These are phyloP conservation scores for Triops cancriformis DNA, from an alignment of 1,140 invertebrate genomes.

Conservation along the genomic window DNA sequence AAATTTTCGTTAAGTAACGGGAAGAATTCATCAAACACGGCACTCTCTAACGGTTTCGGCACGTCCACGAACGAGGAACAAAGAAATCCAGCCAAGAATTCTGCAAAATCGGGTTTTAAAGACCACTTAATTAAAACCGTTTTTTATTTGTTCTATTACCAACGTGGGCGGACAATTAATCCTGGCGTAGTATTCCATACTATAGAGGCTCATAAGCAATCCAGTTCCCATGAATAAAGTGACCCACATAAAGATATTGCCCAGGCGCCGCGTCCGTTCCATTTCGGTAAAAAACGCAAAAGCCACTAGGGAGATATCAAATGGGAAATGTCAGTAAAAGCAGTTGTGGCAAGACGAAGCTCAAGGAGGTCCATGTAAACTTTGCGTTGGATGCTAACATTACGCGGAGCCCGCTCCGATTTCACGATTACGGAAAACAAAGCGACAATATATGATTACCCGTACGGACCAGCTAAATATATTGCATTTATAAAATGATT, in stretches of 20 bases:
- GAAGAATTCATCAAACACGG: background rate
- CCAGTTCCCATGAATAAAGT: slow-evolving; percentile 66
- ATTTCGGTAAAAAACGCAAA: slow-evolving; percentile 47
- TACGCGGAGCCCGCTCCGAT: background rate
- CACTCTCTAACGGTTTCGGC: slow-evolving; percentile 32
- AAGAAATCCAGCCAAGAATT: slow-evolving; percentile 38
- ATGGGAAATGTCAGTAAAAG: no score
- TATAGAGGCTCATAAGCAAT: slow-evolving; percentile 63
- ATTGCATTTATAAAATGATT: background rate
- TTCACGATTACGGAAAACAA: slow-evolving; percentile 7
- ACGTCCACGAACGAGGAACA: slow-evolving; percentile 52
- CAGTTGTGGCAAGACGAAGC: background rate
- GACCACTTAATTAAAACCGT: background rate
- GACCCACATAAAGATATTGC: slow-evolving; percentile 76
- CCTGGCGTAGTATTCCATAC: slow-evolving; percentile 75
- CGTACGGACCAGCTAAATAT: background rate
- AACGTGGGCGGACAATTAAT: slow-evolving; percentile 55
- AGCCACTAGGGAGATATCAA: slow-evolving; percentile 37
- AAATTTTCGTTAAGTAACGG: no score
- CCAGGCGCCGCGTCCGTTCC: slow-evolving; percentile 39
- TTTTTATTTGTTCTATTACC: slow-evolving; percentile 30
- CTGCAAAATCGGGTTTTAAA: background rate
- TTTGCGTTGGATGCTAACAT: background rate
- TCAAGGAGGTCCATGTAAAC: background rate
- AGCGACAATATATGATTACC: background rate